phyloP scores from a whole-genome alignment of 2,888 invertebrate species.

The Latrodectus hesperus region DNA sequence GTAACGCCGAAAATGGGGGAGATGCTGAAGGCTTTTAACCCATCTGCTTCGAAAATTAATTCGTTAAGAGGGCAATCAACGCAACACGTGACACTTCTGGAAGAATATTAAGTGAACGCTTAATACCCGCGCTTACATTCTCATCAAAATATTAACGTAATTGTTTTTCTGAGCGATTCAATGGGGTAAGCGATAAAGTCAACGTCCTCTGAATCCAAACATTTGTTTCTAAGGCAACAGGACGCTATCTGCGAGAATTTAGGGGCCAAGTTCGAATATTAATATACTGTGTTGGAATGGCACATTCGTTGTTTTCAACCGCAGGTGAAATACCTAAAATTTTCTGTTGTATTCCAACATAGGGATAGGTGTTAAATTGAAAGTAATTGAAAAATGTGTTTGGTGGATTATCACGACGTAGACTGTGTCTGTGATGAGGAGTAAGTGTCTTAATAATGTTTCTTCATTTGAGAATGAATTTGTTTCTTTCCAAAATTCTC shows the following conservation, averaged over 20 bases:
- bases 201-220: conserved; percentile 45
- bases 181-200: conserved; percentile 43
- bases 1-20: conserved; percentile 22
- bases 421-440: conserved; percentile 23
- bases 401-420: conserved; percentile 26
- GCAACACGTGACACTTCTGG: conserved; percentile 54
- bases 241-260: conserved; percentile 16
- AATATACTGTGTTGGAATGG: no score
- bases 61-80: conserved; percentile 26
- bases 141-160: conserved; percentile 7
- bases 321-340: no score
- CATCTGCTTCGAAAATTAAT: conserved; percentile 37
- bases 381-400: conserved; percentile 27
- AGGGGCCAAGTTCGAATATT: conserved; percentile 60
- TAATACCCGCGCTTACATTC: conserved; percentile 1
- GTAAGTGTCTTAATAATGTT: conserved; percentile 3
- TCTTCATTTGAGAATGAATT: no score
- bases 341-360: no score
- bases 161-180: conserved; percentile 29
- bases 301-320: no score
- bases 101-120: conserved; percentile 34
- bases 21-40: background rate
- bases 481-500: no score
- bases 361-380: no score
- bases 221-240: conserved; percentile 62